Evolutionary conservation across 2,113 vertebrate genomes (phyloP).

Genomic region (Paedocypris sp.): DNA sequence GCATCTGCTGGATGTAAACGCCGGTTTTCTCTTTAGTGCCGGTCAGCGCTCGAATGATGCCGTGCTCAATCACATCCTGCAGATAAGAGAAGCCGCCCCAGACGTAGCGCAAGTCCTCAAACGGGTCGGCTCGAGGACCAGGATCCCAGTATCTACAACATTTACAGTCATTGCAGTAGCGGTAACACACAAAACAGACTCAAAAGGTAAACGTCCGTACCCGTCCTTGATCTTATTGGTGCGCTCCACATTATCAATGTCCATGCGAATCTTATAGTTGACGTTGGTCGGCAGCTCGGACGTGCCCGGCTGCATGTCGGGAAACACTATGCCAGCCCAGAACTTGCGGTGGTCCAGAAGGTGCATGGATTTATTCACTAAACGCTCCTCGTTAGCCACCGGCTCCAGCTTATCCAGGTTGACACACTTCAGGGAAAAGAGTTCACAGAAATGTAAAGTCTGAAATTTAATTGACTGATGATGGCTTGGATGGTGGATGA

Average conservation of each 20-base stretch:
- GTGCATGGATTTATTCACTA: slow-evolving; percentile 87
- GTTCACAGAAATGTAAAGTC: not conserved
- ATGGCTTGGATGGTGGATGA: no score
- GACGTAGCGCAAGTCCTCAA: slow-evolving; percentile 91
- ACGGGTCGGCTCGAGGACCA: slow-evolving; percentile 93
- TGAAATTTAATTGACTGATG: no score
- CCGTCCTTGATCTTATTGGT: slow-evolving; percentile 96
- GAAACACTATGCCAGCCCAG: slow-evolving; percentile 93
- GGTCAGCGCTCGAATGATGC: slow-evolving; percentile 81
- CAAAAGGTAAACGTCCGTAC: slow-evolving; percentile 46
- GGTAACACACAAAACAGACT: no score
- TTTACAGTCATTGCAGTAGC: not conserved
- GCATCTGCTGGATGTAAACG: slow-evolving; percentile 96
- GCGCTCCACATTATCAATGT: slow-evolving; percentile 95
- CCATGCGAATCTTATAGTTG: slow-evolving; percentile 98
- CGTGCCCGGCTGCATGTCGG: slow-evolving; percentile 66
- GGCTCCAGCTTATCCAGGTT: slow-evolving; percentile 93
- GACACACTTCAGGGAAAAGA: slow-evolving; percentile 68
- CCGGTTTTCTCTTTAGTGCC: slow-evolving; percentile 79
- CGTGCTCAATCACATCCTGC: slow-evolving; percentile 90
- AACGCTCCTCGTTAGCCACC: slow-evolving; percentile 73
- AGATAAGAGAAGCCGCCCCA: slow-evolving; percentile 95
- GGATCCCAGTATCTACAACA: slow-evolving; percentile 88
- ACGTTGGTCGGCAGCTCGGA: slow-evolving; percentile 73
- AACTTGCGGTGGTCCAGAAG: slow-evolving; percentile 84